Evolutionary conservation across 2,888 invertebrate species (phyloP), one percentile per base, ranked within the genome.

Genomic region (Teleiodes luculella): DNA sequence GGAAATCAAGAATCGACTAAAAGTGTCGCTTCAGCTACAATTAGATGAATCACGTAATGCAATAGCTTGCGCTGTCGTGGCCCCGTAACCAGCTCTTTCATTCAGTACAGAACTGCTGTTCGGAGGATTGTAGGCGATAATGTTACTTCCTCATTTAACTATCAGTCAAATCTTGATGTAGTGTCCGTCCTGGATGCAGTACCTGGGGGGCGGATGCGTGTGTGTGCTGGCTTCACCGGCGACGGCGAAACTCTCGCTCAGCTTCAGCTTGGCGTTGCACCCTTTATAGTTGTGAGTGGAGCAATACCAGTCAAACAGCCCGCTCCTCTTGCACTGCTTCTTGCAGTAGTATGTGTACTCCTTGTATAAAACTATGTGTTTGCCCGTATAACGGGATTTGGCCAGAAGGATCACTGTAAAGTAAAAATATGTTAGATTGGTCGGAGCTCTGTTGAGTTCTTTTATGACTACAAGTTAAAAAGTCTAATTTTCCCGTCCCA

Each of bases 281-380:
- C 86, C 86, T 31, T 78, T 76, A 58, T 78, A 80, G 65, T 84
- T 84, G 58, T 87, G 83, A 0, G 86, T 85, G 0, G 87, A 87
- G 54, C 87, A 87, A 56, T 84, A 80, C 87, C 87, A 87, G 53
- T 78, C 75, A 53, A 77, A 81, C 55, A 72, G 65, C 37, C 77
- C 79, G 0, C 75, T 80, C 59, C 70, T 80, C 67, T 81, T 83
- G 66, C 76, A 80, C 59, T 79, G 76, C 54, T 75, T 79, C 68
- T 86, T 85, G 66, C 82, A 83, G 65, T 83, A 86, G 60, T 85
- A 87, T 0, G 86, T 85, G 61, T 85, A 87, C 55, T 83, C 76
- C 39, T 82, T 77, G 62, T 70, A 77, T 69, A 86, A 78, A 0
- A 86, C 76, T 11, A 86, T 65, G 20, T 80, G 76, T 56, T 76